Base-by-base conservation (phyloP, 2,888 invertebrate genomes). In the Apodemia duryi region DNA sequence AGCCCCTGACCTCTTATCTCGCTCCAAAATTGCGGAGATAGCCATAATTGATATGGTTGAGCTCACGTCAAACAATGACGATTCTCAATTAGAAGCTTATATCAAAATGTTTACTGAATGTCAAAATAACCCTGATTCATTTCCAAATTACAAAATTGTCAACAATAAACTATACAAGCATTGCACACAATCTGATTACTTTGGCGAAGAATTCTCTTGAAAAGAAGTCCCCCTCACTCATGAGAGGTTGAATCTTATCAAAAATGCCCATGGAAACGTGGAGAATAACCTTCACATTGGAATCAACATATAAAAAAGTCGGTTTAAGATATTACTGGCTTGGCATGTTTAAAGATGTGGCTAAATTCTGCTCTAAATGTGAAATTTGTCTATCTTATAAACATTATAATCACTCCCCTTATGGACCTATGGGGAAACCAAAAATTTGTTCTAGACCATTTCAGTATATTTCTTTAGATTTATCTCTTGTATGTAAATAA, bases 1-100 rank as follows among this genome's bases (percentile, higher is more conserved):
- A 2, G 60, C 75, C 0, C 75, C 75, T 0, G 75, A 77, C 35
- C 54, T 65, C 0, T 43, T 76, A 0, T 74, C 73, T 2, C 54
- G 74, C 0, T 21, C 67, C 52, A 61, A 67, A n/a, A 43, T 2
- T 11, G 10, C 3, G 11, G 0, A 11, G 3, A 43, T 10, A 11
- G 11, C 43, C 4, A 3, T 11, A 11, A 10, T 43, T 43, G 43
- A 43, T 3, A 43, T 11, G 10, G 43, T 43, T 43, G 11, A 10
- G 10, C 43, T 11, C 43, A 43, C 11, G 4, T 43, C 6, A 43
- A 43, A 11, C 11, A 11, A 11, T 11, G 11, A 43, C 4, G 43
- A 11, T 43, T 11, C 43, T 3, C 43, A 11, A 11, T 10, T 43
- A 43, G 11, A 43, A 43, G 43, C 43, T 11, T 75, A 73, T 57